These are phyloP conservation scores for Genyomyrus donnyi DNA, from an alignment of 2,113 vertebrate genomes.

Conservation along the genomic window DNA sequence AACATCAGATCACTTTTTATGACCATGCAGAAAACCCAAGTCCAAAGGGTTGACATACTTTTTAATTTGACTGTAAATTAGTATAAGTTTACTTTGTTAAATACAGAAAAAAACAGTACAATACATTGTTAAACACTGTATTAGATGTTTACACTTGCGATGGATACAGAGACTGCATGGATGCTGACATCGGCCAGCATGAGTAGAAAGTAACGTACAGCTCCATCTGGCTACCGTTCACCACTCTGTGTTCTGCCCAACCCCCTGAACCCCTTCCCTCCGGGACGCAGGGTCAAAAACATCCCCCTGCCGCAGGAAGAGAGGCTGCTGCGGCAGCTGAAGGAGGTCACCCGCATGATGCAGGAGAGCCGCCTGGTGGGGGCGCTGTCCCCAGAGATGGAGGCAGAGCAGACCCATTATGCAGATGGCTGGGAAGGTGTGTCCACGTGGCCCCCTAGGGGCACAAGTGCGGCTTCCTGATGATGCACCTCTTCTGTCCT, in stretches of 20 bases:
- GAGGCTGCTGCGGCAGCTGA: conserved; percentile 77
- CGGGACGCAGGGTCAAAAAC: conserved; percentile 52
- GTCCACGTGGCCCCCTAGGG: not conserved
- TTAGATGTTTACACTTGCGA: too few relatives aligned
- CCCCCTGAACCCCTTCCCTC: not conserved
- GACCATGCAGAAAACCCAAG: too few relatives aligned
- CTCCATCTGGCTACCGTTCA: not conserved
- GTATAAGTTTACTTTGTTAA: too few relatives aligned
- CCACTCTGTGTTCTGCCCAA: not conserved
- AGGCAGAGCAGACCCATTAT: conserved; percentile 79
- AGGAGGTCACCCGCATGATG: conserved; percentile 92
- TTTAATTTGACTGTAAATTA: too few relatives aligned
- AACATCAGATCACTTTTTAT: too few relatives aligned
- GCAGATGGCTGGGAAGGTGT: conserved; percentile 73
- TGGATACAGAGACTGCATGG: too few relatives aligned
- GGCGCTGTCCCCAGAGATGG: conserved; percentile 64
- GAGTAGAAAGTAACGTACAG: too few relatives aligned
- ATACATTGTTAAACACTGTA: too few relatives aligned
- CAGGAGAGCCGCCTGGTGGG: conserved; percentile 81
- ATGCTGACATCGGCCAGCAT: too few relatives aligned
- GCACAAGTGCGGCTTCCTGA: not conserved
- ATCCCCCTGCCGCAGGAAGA: conserved; percentile 81
- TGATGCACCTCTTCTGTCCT: not conserved
- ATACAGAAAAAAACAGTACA: too few relatives aligned
- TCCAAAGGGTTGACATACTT: too few relatives aligned